These are phyloP conservation scores for Bovichtus variegatus DNA, from an alignment of 2,797 vertebrate species.

Conservation along the genomic window DNA sequence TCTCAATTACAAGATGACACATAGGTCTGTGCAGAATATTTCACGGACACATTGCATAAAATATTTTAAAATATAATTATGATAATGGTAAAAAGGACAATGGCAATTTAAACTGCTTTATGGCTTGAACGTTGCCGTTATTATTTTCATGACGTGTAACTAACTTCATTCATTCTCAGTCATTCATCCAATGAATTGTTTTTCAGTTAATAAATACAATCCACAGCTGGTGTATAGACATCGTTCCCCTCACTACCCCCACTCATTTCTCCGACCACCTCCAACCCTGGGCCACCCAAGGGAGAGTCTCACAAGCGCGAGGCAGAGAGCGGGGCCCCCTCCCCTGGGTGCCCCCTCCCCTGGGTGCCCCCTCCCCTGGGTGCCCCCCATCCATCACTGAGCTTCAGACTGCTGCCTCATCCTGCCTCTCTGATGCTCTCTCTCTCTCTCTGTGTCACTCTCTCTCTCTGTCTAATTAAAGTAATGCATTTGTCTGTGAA, in stretches of 20 bases:
- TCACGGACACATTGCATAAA: background rate
- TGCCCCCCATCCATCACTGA: slow-evolving; percentile 59
- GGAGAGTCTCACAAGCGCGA: slow-evolving; percentile 37
- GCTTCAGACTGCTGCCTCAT: slow-evolving; percentile 65
- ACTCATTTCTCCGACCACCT: slow-evolving; percentile 2
- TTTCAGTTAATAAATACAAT: slow-evolving; percentile 23
- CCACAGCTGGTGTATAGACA: slow-evolving; percentile 41
- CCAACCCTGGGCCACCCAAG: slow-evolving; percentile 34
- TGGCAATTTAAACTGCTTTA: no score
- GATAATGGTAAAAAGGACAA: background rate
- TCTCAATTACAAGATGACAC: background rate
- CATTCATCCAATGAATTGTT: background rate
- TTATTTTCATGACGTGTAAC: no score
- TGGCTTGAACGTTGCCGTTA: no score
- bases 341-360: slow-evolving; percentile 38
- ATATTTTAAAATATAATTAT: background rate
- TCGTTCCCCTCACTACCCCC: background rate
- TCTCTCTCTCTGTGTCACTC: background rate
- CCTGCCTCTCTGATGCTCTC: slow-evolving; percentile 8
- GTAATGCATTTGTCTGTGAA: slow-evolving; percentile 51
- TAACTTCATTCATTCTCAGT: background rate
- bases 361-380: slow-evolving; percentile 53
- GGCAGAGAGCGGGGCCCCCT: slow-evolving; percentile 46
- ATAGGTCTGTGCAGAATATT: background rate
- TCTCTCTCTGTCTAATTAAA: slow-evolving; percentile 61